Evolutionary conservation across 1,140 invertebrate species (phyloP).

Genomic region (Drosophila sulfurigaster): DNA sequence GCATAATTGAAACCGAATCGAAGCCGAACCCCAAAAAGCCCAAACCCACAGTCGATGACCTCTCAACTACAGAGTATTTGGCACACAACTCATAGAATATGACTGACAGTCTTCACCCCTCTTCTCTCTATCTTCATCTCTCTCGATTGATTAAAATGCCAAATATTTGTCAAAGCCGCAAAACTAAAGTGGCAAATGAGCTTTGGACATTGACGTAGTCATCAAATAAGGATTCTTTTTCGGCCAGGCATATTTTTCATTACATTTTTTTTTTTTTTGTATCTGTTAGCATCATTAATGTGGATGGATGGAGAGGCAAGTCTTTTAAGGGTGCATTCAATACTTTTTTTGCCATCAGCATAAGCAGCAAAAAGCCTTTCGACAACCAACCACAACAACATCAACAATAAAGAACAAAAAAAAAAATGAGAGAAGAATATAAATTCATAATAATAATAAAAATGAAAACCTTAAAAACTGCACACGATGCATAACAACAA

Average conservation of each 20-base stretch:
- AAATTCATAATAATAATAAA: slow-evolving; percentile 35
- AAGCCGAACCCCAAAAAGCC: background rate
- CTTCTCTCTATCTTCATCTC: background rate
- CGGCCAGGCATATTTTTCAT: slow-evolving; percentile 28
- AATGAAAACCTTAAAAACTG: slow-evolving; percentile 47
- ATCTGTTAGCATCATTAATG: slow-evolving; percentile 10
- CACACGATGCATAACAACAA: slow-evolving; percentile 44
- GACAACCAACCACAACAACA: background rate
- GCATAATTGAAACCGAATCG: slow-evolving; percentile 9
- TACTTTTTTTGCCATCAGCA: slow-evolving; percentile 3
- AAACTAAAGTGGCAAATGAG: slow-evolving; percentile 14
- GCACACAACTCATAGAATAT: slow-evolving; percentile 1
- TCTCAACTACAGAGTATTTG: background rate
- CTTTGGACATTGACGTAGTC: background rate
- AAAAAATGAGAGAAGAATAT: slow-evolving; percentile 10
- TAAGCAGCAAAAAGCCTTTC: slow-evolving; percentile 2
- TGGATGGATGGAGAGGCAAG: background rate
- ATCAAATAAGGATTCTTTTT: slow-evolving; percentile 9
- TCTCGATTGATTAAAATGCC: slow-evolving; percentile 10
- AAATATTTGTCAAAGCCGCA: slow-evolving; percentile 9
- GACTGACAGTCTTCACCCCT: background rate
- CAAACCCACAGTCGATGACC: background rate
- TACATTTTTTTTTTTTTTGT: slow-evolving; percentile 1
- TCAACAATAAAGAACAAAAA: background rate
- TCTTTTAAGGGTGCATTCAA: slow-evolving; percentile 36